Evolutionary conservation across 2,888 invertebrate genomes (phyloP), one percentile per base, ranked within the genome.

Genomic region (Amphipyra berbera): DNA sequence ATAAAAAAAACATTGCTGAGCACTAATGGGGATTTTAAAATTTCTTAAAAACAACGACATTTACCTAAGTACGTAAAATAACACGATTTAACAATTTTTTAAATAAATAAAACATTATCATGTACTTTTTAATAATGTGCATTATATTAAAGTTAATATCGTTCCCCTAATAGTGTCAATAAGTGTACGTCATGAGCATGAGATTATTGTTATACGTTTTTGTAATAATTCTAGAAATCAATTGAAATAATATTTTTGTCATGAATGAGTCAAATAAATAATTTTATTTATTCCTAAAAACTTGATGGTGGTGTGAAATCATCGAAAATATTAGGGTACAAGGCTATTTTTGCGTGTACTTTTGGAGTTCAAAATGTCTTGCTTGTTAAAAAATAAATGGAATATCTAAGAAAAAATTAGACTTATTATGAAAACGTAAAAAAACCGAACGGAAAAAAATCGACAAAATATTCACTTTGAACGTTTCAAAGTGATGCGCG

Each of bases 341-440:
- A 30, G 30, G 30, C 30, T 40, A 67, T 56, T 42, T 52, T 53
- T 44, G 50, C 30, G 7, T 7, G 0, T 30, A 6, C 30, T 21
- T 21, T 21, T 21, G 21, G 21, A 30, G 7, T 7, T 7, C 7
- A 30, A 7, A 7, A 30, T 30, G 4, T 15, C 67, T 37, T 8
- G 6, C 2, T 37, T 37, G 3, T 37, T 37, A 6, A 37, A 37
- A 37, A 37, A 37, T 12, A 4, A 37, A 27, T 5, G 5, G 0
- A 35, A 35, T 33, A 13, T 15, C 41, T 33, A 41, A 9, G 12
- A 47, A 10, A 30, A 4, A 13, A 56, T 53, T 42, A 57, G 74
- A 61, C 38, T 73, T 66, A 60, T 62, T 68, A 76, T 53, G 69
- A 74, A 75, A 73, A 68, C 46, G 57, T 54, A 50, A 60, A 14